Base-by-base conservation (phyloP, 2,888 invertebrate genomes). In the Eristalis intricaria region DNA sequence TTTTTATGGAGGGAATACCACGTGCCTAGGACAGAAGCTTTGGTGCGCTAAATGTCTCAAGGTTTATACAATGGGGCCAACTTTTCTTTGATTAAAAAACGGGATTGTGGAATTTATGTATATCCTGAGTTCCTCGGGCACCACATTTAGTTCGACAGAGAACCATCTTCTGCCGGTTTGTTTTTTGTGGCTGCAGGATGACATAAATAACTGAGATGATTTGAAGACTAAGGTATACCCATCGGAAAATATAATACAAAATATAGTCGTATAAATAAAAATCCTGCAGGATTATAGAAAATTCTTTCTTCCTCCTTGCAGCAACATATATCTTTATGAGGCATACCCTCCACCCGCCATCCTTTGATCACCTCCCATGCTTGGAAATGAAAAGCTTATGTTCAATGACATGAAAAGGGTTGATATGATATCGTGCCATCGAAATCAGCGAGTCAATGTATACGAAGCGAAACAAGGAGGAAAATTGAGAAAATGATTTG, bases 341-440 rank as follows among this genome's bases (percentile, higher is more conserved):
- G n/a, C 5, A 5, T 23, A 66, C 32, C 60, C 4, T 29, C 26
- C 5, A 13, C 26, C 23, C 4, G 1, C 4, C 26, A 15, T 60
- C 15, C 26, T 60, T 60, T 60, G 60, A 60, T 60, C 60, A 23
- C 26, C 26, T 60, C 60, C 60, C 23, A 10, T 10, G 23, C 26
- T 23, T 29, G 26, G 4, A 66, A 64, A 78, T 77, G 68, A 78
- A 86, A 74, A 60, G 74, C 77, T 86, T 74, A 78, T 78, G 82
- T 61, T 86, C 85, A 82, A 73, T 82, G 82, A 82, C 82, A 86
- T 82, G 85, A 82, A 82, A 86, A 86, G 81, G 85, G 85, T 86
- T 78, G 82, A 82, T 82, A 77, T 65, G 56, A 63, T 71, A 66
- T 79, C 50, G 35, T 29, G 43, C 56, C 63, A 32, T 32, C 58